Base-by-base conservation (phyloP, 1,140 invertebrate species). In the Listronotus oregonensis region DNA sequence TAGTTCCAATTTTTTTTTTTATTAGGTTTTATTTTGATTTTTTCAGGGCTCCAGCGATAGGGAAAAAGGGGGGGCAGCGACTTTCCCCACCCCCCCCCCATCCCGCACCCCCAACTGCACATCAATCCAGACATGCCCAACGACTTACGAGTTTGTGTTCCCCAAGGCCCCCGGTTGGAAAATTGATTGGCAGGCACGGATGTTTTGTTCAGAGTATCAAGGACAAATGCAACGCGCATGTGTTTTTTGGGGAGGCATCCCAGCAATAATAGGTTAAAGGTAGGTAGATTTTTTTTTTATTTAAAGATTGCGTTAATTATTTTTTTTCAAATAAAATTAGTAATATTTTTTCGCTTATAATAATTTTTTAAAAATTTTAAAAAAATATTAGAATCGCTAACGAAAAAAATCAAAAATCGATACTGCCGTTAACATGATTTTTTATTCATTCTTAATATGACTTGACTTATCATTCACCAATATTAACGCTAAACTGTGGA, bases 171-270 rank as follows among this genome's bases (percentile, higher is more conserved):
- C 76, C 95, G 46, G 93, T 95, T 64, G 95, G 95, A 12, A 85
- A 89, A 37, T 82, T 98, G 57, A 97, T 97, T 76, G 95, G 96
- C 31, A 87, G 86, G 71, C 86, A 89, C 70, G 94, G 95, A 17
- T 81, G 82, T n/a, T 90, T 89, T 80, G 87, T 97, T 11, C 88
- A 90, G 54, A 85, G 85, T 70, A 90, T 98, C 46, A 94, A 93
- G 76, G 78, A 84, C 3, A 87, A 88, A 70, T 90, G 92, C 0
- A 85, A 88, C 70, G 90, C 93, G 14, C 88, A 84, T 70, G 88
- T 97, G 44, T 80, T 86, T 51, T 85, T 97, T 6, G n/a, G 90
- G 89, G 77, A 86, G 86, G 72, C 91, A 94, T 80, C 88, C 88
- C 10, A 85, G 86, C 42, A 82, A 82, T 54, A 79, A 84, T 9